Evolutionary conservation across 2,888 invertebrate species (phyloP).

Genomic region (Platerodrilus igneus): DNA sequence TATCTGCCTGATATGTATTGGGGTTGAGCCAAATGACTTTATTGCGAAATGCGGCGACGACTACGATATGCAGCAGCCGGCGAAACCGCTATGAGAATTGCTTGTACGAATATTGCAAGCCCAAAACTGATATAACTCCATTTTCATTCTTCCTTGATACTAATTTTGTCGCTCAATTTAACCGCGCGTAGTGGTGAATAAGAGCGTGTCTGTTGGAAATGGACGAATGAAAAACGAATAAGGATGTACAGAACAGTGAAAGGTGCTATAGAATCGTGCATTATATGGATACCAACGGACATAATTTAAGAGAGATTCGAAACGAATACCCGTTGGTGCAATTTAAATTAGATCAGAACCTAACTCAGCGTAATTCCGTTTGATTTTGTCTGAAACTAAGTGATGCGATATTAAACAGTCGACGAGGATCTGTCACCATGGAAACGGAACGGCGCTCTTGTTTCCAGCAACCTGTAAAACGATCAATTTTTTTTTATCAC

Average conservation of each 20-base stretch:
- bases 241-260: no score
- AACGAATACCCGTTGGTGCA: constrained; percentile 21
- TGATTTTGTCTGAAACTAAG: constrained; percentile 25
- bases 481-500: no score
- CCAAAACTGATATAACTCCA: constrained; percentile 19
- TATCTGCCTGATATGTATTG: constrained; percentile 30
- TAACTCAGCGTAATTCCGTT: constrained; percentile 28
- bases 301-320: constrained; percentile 14
- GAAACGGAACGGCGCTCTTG: constrained; percentile 18
- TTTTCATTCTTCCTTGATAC: constrained; percentile 12
- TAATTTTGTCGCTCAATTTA: constrained; percentile 17
- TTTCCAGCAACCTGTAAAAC: constrained; percentile 26
- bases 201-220: constrained; percentile 6
- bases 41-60: constrained; percentile 29
- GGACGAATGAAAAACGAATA: constrained; percentile 10
- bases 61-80: constrained; percentile 28
- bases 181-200: constrained; percentile 11
- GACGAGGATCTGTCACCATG: constrained; percentile 28
- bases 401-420: constrained; percentile 31
- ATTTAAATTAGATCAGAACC: constrained; percentile 29
- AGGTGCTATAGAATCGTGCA: no score
- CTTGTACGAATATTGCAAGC: constrained; percentile 26
- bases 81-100: constrained; percentile 29
- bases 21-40: constrained; percentile 29
- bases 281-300: constrained; percentile 16